Evolutionary conservation across 2,888 invertebrate genomes (phyloP), one percentile per base, ranked within the genome.

Genomic region (Spicauda simplicius): DNA sequence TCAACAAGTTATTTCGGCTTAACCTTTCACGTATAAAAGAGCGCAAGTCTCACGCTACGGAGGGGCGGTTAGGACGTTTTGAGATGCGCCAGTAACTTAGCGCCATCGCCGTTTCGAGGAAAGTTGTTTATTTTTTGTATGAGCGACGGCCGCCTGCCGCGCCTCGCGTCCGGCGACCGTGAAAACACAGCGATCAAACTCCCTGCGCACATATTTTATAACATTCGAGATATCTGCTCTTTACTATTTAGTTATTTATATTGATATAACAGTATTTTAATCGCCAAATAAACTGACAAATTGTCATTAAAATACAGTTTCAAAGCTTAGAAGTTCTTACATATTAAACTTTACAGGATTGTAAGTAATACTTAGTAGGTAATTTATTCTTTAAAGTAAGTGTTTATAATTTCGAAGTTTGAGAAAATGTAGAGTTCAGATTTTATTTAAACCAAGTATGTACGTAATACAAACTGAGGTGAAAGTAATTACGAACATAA

Each of bases 1-100:
- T 93, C 92, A 92, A 93, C 93, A 93, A 92, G 93, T 92, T 92
- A 92, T 92, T 92, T 92, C 91, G 90, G 87, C 88, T 80, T 82
- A 77, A 79, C 78, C 77, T 81, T 80, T 77, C 74, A 78, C 79
- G 77, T 76, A 74, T 77, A 84, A 81, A 91, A 92, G 84, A 86
- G 82, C 87, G 74, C 75, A 90, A 85, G 84, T 82, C 75, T 76
- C 77, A 74, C 72, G 73, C 71, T 73, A 72, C 71, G 70, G 72
- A 70, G 74, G 69, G 82, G 80, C 79, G 73, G 78, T 87, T 90
- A 83, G 70, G 80, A 74, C 88, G 73, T 91, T 91, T 83, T 74
- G 70, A 70, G 64, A 71, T 73, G 71, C 71, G 70, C 57, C 62
- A 62, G 63, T 77, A 79, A 76, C 85, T 92, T 89, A 93, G 93